Percentiles rank a stretch among this genome's conserved stretches.
These are phyloP conservation scores for Thumatha senex DNA, from an alignment of 2,888 invertebrate species.

Conservation along the genomic window DNA sequence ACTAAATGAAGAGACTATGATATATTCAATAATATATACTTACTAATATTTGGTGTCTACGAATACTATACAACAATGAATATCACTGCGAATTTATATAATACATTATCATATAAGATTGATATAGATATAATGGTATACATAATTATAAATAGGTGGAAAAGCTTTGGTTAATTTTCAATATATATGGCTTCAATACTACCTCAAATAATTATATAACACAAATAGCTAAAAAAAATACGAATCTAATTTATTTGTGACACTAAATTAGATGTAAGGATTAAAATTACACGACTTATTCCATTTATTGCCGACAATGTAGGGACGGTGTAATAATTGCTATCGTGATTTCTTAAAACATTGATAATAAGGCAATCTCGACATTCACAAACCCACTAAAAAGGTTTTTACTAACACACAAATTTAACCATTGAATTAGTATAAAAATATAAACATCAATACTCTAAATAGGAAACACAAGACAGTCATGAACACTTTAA, in stretches of 20 bases:
- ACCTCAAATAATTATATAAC: background rate
- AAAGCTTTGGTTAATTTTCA: constrained; percentile 11
- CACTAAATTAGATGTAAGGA: no score
- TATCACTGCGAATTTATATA: constrained; percentile 19
- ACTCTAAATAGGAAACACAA: constrained; percentile 15
- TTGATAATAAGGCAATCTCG: no score
- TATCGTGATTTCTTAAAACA: no score
- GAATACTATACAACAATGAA: constrained; percentile 49
- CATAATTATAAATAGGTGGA: constrained; percentile 10
- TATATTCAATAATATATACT: constrained; percentile 43
- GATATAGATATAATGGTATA: background rate
- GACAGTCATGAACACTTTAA: constrained; percentile 17
- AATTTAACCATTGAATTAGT: background rate
- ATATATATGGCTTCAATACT: background rate
- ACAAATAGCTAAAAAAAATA: no score
- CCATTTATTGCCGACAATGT: no score
- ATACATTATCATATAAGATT: constrained; percentile 13
- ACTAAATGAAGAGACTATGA: constrained; percentile 9
- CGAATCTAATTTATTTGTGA: no score
- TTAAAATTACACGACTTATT: no score
- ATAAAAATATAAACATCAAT: constrained; percentile 4
- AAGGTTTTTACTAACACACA: background rate
- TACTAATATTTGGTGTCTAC: constrained; percentile 62
- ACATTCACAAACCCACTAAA: no score
- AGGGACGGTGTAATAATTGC: no score